Evolutionary conservation across 2,888 invertebrate species (phyloP).

Genomic region (Drosophila borealis): DNA sequence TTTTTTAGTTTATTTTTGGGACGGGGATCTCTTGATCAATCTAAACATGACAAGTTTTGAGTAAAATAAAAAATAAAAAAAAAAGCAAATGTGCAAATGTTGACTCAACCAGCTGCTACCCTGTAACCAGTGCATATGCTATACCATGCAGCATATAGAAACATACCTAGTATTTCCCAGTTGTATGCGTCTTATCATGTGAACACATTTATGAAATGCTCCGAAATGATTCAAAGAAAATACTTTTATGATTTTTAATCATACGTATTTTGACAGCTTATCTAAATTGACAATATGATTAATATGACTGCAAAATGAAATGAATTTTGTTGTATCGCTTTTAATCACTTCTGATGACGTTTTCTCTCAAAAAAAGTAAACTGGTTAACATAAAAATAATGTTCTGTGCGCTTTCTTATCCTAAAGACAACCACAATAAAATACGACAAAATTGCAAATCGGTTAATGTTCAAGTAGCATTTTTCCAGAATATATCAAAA

Average conservation of each 20-base stretch:
- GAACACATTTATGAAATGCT: background rate
- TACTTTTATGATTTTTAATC: background rate
- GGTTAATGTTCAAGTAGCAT: no score
- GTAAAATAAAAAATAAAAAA: constrained; percentile 4
- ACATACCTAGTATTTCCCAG: no score
- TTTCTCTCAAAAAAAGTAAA: no score
- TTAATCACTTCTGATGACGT: no score
- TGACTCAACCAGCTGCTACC: constrained; percentile 1
- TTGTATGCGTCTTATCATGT: background rate
- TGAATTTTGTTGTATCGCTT: no score
- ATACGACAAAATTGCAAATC: no score
- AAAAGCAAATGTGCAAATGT: background rate
- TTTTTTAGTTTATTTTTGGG: background rate
- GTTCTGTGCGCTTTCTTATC: no score
- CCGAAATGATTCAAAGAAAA: background rate
- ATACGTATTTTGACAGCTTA: background rate
- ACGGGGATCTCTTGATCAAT: constrained; percentile 22
- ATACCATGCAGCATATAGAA: no score
- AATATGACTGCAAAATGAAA: background rate
- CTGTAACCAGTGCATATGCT: background rate
- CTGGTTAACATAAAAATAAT: no score
- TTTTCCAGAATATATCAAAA: no score
- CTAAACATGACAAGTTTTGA: constrained; percentile 26
- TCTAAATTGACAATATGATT: background rate
- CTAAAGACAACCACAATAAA: no score